A percentile compares a stretch with the other conserved stretches of the same genome.
Evolutionary conservation across 2,797 vertebrate genomes (phyloP).

Genomic region (Ambastaia sidthimunki): DNA sequence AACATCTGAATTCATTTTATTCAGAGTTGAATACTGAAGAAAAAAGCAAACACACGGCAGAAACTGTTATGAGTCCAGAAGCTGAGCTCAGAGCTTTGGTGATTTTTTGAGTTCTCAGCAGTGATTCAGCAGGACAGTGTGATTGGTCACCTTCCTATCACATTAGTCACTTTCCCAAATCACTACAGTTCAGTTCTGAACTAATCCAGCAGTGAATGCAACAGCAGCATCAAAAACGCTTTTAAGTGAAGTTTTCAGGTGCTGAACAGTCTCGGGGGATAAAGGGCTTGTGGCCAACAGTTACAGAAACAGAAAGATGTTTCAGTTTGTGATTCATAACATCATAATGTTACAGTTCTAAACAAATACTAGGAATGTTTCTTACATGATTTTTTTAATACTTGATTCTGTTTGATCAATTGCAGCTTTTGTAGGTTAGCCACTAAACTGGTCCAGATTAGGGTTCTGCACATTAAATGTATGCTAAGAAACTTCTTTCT

Average conservation of each 20-base stretch:
- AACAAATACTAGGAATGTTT: not conserved
- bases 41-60: not conserved
- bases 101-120: not conserved
- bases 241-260: not conserved
- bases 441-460: not conserved
- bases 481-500: not conserved
- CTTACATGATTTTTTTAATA: no score
- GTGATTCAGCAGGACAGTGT: not conserved
- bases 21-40: not conserved
- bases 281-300: not conserved
- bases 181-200: not conserved
- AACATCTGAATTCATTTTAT: no score
- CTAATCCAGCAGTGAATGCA: not conserved
- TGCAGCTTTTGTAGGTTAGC: not conserved
- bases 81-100: not conserved
- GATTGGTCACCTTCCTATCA: not conserved
- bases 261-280: not conserved
- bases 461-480: not conserved
- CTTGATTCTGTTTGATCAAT: not conserved
- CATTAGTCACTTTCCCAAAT: constrained; percentile 26
- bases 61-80: constrained; percentile 2
- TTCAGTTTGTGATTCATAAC: not conserved
- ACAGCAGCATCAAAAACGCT: not conserved
- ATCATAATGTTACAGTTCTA: not conserved
- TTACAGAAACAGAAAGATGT: not conserved